These are phyloP conservation scores for Stenoptilia bipunctidactyla DNA, from an alignment of 2,888 invertebrate genomes.

Conservation along the genomic window DNA sequence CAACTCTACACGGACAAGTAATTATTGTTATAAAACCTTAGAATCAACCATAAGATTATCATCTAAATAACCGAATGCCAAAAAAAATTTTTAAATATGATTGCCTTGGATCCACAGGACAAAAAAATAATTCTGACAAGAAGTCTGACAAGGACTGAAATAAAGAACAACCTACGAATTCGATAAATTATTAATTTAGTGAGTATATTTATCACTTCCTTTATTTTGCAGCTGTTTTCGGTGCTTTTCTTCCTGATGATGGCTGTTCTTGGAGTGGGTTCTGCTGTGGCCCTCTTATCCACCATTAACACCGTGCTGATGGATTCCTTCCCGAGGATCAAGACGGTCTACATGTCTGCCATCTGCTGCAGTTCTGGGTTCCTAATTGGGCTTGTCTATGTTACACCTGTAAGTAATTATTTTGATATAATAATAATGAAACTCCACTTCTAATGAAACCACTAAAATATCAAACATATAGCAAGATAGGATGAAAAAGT, in stretches of 20 bases:
- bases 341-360: constrained; percentile 73
- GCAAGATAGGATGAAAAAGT: too few species aligned
- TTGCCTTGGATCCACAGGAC: too few species aligned
- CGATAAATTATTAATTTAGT: too few species aligned
- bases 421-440: too few species aligned
- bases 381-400: constrained; percentile 75
- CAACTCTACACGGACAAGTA: too few species aligned
- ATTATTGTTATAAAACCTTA: too few species aligned
- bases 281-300: constrained; percentile 78
- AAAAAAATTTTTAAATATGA: too few species aligned
- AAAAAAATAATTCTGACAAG: too few species aligned
- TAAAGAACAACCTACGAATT: too few species aligned
- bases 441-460: background rate
- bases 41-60: too few species aligned
- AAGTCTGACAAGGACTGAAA: too few species aligned
- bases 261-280: constrained; percentile 82
- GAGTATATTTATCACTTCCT: background rate
- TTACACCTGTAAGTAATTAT: constrained; percentile 79
- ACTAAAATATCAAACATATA: background rate
- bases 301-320: constrained; percentile 76
- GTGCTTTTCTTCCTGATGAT: constrained; percentile 88
- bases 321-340: constrained; percentile 75
- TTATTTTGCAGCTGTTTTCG: constrained; percentile 74
- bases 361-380: constrained; percentile 70
- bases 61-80: too few species aligned